Percentiles rank a stretch among this genome's conserved stretches.
Conservation (phyloP, 2,888 invertebrate genomes). For the Folsomia candida region DNA sequence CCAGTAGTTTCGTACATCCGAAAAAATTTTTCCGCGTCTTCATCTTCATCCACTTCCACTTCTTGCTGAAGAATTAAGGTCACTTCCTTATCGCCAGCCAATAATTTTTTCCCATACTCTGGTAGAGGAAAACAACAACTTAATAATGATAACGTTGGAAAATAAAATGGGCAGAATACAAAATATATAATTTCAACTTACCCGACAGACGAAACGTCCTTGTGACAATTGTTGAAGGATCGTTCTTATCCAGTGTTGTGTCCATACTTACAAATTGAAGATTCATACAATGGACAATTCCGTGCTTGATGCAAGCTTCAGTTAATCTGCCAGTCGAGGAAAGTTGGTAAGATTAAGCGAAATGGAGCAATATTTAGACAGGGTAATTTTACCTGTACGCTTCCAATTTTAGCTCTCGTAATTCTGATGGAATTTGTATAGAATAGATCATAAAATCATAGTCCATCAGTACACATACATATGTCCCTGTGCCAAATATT, state of each 20-base stretch:
- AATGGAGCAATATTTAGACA: too few species aligned
- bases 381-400: too few species aligned
- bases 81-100: background rate
- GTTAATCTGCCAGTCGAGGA: too few species aligned
- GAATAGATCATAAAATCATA: background rate
- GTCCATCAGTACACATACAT: background rate
- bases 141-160: background rate
- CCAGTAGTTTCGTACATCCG: constrained; percentile 13
- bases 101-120: constrained; percentile 6
- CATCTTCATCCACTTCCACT: constrained; percentile 1
- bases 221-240: background rate
- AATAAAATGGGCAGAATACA: background rate
- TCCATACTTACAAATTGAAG: constrained; percentile 18
- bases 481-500: background rate
- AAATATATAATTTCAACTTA: too few species aligned
- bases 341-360: too few species aligned
- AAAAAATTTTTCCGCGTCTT: constrained; percentile 12
- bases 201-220: constrained; percentile 12
- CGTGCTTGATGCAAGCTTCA: constrained; percentile 13
- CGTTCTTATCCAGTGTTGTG: constrained; percentile 1
- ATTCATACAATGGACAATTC: constrained; percentile 12
- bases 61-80: constrained; percentile 6
- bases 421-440: background rate
- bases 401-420: constrained; percentile 7
- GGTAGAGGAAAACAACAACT: too few species aligned